Conservation (phyloP, 2,888 invertebrate genomes). For the Iphiclides podalirius region DNA sequence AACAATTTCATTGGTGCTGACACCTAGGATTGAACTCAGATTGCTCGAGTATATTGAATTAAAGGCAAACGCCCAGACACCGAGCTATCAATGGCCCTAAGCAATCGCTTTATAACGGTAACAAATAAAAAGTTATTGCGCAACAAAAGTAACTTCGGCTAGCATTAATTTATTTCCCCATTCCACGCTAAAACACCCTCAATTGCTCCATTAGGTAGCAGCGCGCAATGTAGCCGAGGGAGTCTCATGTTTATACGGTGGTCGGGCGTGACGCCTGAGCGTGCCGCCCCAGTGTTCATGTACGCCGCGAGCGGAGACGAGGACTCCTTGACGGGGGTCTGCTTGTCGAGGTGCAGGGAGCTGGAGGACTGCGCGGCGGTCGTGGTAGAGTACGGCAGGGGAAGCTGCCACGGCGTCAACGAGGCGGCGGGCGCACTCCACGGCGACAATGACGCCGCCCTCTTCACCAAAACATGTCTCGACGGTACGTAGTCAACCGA, state of each 20-base stretch:
- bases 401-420: conserved; percentile 70
- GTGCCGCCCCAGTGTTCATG: conserved; percentile 63
- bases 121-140: too few relatives aligned
- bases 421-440: conserved; percentile 42
- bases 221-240: conserved; percentile 50
- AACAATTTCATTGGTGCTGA: too few relatives aligned
- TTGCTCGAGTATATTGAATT: too few relatives aligned
- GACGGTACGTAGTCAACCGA: conserved; percentile 49
- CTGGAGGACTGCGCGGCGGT: conserved; percentile 70
- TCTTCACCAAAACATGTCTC: conserved; percentile 84
- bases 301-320: conserved; percentile 70
- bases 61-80: too few relatives aligned
- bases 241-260: conserved; percentile 57
- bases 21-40: too few relatives aligned
- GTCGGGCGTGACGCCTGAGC: conserved; percentile 62
- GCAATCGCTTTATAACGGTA: too few relatives aligned
- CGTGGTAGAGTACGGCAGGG: conserved; percentile 66
- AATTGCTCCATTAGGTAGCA: too few relatives aligned
- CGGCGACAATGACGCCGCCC: conserved; percentile 80
- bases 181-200: too few relatives aligned
- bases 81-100: too few relatives aligned
- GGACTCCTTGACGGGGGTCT: conserved; percentile 63
- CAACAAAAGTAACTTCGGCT: too few relatives aligned
- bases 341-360: conserved; percentile 66
- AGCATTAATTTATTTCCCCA: too few relatives aligned